Base-by-base conservation (phyloP, 1,140 invertebrate species). In the Drosophila varians region DNA sequence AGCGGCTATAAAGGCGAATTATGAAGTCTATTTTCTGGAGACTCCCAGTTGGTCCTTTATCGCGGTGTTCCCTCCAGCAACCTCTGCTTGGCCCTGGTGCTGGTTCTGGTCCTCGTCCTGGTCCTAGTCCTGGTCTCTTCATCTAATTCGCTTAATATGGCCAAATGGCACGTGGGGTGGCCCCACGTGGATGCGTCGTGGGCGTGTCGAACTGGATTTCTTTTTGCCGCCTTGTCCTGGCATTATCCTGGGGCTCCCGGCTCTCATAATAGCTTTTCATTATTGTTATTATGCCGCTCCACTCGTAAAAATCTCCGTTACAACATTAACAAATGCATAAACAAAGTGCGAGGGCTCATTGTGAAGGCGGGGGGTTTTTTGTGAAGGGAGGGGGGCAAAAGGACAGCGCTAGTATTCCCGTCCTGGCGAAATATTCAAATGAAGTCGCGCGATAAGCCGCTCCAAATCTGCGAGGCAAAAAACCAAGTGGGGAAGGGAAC, bases 201-300 rank as follows among this genome's bases (percentile, higher is more conserved):
- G 76, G 65, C 75, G 78, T 83, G 79, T 73, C 78, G 43, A 72
- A 72, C 55, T 61, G 70, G 51, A 73, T 86, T 80, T 61, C 56
- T 40, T 79, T 74, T 75, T 61, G 28, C 28, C 36, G 36, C 54
- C 65, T 65, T 58, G 42, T 60, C 77, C 64, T 8, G 57, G 18
- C 60, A 66, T 80, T 82, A 82, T 89, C 69, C 82, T 77, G 36
- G 28, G 64, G 36, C 36, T 8, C 21, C 21, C 4, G 64, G 36
- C 36, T 8, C 72, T 83, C 87, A 90, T 90, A 90, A 90, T 88
- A 88, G 88, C 88, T 90, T 90, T 90, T 90, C 88, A 90, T 90
- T 90, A 90, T 88, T 90, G 88, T 90, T 90, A 90, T 84, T 83
- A 90, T 80, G 78, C 82, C 73, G 60, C 76, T 58, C 57, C 66